These are phyloP conservation scores for Epinotia nisella DNA, from an alignment of 2,888 invertebrate species.

Conservation along the genomic window DNA sequence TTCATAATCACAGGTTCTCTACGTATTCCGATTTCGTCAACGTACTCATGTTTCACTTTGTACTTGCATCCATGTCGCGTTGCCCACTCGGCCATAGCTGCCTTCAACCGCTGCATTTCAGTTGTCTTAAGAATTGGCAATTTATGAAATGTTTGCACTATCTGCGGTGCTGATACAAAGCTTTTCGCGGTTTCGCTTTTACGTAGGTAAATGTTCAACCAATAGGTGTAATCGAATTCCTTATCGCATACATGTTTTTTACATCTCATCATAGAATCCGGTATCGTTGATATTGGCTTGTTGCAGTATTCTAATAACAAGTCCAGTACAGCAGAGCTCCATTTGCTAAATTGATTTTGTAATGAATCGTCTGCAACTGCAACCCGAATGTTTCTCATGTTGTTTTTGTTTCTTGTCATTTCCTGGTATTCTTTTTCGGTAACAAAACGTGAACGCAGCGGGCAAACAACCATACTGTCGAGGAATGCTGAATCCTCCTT, in stretches of 20 bases:
- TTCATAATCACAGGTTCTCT: background rate
- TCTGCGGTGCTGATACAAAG: background rate
- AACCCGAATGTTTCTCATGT: conserved; percentile 1
- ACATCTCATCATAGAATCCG: conserved; percentile 11
- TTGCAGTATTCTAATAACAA: conserved; percentile 35
- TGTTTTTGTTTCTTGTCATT: background rate
- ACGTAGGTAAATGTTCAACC: background rate
- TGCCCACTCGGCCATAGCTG: background rate
- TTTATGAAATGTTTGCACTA: background rate
- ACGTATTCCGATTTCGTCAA: background rate
- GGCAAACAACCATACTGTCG: conserved; percentile 31
- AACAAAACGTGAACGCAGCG: conserved; percentile 25
- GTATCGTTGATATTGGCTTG: conserved; percentile 13
- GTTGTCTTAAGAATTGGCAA: background rate
- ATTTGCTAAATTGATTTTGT: conserved; percentile 31
- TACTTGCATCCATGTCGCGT: background rate
- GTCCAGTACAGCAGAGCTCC: conserved; percentile 35
- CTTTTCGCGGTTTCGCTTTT: background rate
- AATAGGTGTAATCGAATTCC: conserved; percentile 11
- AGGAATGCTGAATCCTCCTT: conserved; percentile 26
- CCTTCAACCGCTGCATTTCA: background rate
- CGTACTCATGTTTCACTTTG: background rate
- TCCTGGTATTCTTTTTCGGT: background rate
- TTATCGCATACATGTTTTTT: conserved; percentile 3
- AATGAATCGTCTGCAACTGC: conserved; percentile 30